Evolutionary conservation across 2,113 vertebrate species (phyloP), one percentile per base, ranked within the genome.

Genomic region (Hemiscyllium ocellatum): DNA sequence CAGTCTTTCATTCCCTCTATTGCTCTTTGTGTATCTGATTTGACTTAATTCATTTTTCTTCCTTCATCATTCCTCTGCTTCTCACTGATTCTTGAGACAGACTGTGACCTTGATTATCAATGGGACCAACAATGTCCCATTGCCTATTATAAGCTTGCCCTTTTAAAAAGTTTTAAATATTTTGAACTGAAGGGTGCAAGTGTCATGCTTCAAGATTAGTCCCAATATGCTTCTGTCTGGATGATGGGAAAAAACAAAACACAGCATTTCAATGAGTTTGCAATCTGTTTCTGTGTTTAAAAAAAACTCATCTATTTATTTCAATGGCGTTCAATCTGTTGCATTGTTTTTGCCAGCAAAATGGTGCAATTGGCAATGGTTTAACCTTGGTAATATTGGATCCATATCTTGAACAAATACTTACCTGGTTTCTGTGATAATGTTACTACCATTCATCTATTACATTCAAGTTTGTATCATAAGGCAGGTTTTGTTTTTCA

Each of bases 271-370:
- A 91, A 42, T 6, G 19, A 37, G 37, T 83, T 83, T 47, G 80
- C 37, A 83, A 91, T 90, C 87, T 90, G 87, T 90, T 61, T 47
- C 42, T 61, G 87, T 90, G 87, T 90, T 90, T 61, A 90, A 83
- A 20, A 20, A 52, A 56, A 17, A 90, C 20, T 87, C 47, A 66
- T 37, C 89, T 68, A 93, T 93, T 93, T 93, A 93, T 93, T 93
- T 68, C 89, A 93, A 37, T 93, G 56, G n/a, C 33, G 66, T 93
- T 93, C 89, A 93, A 93, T 93, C 89, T 93, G 89, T 93, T 93
- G 61, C 33, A 37, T 33, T 65, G 87, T 65, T 91, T 91, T 65
- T 91, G 87, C 87, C 87, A 91, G 26, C 20, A 29, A 87, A 91
- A 91, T 93, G 61, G 33, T 20, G 19, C 33, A 22, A 13, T 66